A percentile compares a stretch with the other conserved stretches of the same genome.
Evolutionary conservation across 2,113 vertebrate species (phyloP).

Genomic region (Lepidiolamprologus cunningtoni): DNA sequence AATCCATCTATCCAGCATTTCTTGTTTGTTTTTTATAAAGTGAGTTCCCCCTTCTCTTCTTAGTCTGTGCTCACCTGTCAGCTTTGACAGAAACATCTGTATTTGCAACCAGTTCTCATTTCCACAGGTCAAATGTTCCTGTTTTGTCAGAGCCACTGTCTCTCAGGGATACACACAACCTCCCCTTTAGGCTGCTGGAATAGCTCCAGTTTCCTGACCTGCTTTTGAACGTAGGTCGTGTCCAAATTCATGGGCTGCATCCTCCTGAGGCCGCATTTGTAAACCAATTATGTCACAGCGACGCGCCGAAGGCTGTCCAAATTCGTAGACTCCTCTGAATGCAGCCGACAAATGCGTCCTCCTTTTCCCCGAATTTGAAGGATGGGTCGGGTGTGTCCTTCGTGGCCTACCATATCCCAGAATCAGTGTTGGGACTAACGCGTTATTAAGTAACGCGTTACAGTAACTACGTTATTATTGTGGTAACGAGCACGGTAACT

Average conservation of each 20-base stretch:
- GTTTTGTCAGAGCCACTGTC: not conserved
- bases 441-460: too few relatives aligned
- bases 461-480: too few relatives aligned
- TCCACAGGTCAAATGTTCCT: not conserved
- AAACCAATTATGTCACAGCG: too few relatives aligned
- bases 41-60: not conserved
- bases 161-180: not conserved
- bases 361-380: too few relatives aligned
- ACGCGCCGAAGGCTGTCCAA: accelerated
- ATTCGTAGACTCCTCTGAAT: too few relatives aligned
- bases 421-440: too few relatives aligned
- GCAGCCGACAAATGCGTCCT: too few relatives aligned
- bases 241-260: too few relatives aligned
- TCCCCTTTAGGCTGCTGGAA: not conserved
- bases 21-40: not conserved
- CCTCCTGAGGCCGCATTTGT: too few relatives aligned
- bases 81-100: not conserved
- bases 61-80: not conserved
- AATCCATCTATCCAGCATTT: not conserved
- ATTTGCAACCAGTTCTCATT: not conserved
- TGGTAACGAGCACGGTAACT: too few relatives aligned
- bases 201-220: not conserved
- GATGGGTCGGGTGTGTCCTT: too few relatives aligned
- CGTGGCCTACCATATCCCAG: too few relatives aligned
- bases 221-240: not conserved